Base-by-base conservation (phyloP, 2,113 vertebrate genomes). In the Halichoeres trimaculatus region DNA sequence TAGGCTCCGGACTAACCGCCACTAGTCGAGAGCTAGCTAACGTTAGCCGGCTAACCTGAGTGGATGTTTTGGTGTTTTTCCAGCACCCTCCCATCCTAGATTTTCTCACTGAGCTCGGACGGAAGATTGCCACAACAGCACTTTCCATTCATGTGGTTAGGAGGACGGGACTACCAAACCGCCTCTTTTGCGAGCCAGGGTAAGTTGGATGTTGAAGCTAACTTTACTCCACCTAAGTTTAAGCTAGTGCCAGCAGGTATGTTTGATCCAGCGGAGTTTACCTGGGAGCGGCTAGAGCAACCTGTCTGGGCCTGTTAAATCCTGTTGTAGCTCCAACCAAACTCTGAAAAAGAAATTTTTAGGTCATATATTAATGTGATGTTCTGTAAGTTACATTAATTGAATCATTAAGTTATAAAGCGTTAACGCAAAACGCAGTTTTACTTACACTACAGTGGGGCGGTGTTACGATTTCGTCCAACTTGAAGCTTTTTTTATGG, bases 101-200 rank as follows among this genome's bases (percentile, higher is more conserved):
- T 54, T 55, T 54, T 13, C 20, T 40, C 2, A 41, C 34, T 66
- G 57, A 53, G 22, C 59, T 20, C 26, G n/a, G 36, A 52, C 34
- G 45, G 61, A 58, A 52, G 47, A 40, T 64, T 74, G 58, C 62
- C 72, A 74, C 73, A 58, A 19, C 81, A n/a, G 61, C 52, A 72
- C 70, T 64, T 83, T 62, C 70, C 78, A 81, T 91, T 83, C 85
- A 91, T 91, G 91, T 84, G 86, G 85, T 84, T 70, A 58, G 52
- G 80, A 73, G 67, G 53, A 63, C 70, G 26, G 63, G 34, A 58
- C 57, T 61, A 3, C 2, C 68, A n/a, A 22, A 78, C 48, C 40
- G 62, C 58, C 20, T 50, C 22, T 55, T 84, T 38, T 66, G 75
- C 59, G 43, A 78, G 43, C 57, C 47, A 43, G 47, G 86, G 91